phyloP scores from a whole-genome alignment of 2,113 vertebrate genomes.

The Antidorcas marsupialis region DNA sequence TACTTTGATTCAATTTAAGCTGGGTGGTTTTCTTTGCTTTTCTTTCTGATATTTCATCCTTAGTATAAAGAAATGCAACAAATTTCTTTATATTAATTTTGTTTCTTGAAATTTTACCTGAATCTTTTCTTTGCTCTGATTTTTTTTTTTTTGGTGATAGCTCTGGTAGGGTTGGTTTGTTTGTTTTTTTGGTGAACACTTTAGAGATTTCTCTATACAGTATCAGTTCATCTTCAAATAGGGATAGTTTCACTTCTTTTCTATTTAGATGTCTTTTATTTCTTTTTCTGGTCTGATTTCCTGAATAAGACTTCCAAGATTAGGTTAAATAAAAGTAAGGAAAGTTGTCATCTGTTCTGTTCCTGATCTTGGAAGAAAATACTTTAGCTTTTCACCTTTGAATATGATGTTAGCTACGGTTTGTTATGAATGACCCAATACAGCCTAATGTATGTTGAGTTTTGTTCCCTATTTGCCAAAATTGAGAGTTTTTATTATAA shows the following conservation, averaged over 20 bases:
- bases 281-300: background rate
- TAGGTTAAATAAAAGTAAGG: background rate
- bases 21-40: background rate
- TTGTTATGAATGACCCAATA: background rate
- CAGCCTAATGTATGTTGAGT: background rate
- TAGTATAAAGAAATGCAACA: background rate
- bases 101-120: background rate
- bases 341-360: background rate
- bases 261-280: background rate
- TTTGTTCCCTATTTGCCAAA: background rate
- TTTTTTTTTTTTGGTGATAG: background rate
- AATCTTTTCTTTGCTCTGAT: background rate
- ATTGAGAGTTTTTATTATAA: background rate
- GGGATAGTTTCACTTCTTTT: background rate
- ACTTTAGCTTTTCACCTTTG: background rate
- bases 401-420: background rate
- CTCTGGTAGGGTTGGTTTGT: background rate
- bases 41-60: background rate
- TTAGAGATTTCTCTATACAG: background rate
- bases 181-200: background rate
- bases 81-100: background rate
- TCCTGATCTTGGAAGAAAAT: background rate
- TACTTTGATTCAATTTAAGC: background rate
- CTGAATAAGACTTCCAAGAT: background rate
- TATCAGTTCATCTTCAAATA: background rate